phyloP scores from a whole-genome alignment of 2,113 vertebrate species.

The Fukomys damarensis region DNA sequence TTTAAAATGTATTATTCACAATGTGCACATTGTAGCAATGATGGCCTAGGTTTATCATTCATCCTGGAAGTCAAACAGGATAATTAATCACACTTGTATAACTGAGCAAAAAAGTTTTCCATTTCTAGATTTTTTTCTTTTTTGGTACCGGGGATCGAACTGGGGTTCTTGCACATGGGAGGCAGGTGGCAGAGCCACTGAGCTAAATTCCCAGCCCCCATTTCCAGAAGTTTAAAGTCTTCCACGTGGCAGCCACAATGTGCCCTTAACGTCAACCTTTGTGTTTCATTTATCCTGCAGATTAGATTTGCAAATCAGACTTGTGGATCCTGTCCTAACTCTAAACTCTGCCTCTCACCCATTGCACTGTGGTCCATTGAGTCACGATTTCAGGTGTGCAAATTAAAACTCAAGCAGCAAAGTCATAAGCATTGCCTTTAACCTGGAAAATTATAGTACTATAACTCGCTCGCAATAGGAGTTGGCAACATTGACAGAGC shows the following conservation, averaged over 20 bases:
- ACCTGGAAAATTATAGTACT: not conserved
- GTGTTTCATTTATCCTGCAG: slow-evolving; percentile 9
- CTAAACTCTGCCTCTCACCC: not conserved
- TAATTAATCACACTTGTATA: not conserved
- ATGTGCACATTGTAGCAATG: not conserved
- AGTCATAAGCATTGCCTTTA: slow-evolving; percentile 4
- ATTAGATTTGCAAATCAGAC: slow-evolving; percentile 60
- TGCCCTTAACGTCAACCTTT: not conserved
- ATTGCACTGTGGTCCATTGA: not conserved
- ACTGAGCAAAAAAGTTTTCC: not conserved
- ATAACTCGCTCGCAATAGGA: not conserved
- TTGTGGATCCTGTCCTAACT: not conserved
- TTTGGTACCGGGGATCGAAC: too few relatives aligned
- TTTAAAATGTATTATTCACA: not conserved
- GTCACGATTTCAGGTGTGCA: slow-evolving; percentile 1
- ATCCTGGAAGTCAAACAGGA: not conserved
- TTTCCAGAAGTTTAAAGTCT: slow-evolving; percentile 31
- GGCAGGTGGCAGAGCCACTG: too few relatives aligned
- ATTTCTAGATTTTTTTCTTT: too few relatives aligned
- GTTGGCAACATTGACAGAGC: not conserved
- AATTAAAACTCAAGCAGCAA: slow-evolving; percentile 40
- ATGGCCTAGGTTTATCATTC: not conserved
- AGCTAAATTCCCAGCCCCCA: too few relatives aligned
- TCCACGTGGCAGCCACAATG: not conserved
- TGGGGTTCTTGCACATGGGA: too few relatives aligned